Conservation (phyloP, 2,888 invertebrate species). For the Bruchidius siliquastri region DNA sequence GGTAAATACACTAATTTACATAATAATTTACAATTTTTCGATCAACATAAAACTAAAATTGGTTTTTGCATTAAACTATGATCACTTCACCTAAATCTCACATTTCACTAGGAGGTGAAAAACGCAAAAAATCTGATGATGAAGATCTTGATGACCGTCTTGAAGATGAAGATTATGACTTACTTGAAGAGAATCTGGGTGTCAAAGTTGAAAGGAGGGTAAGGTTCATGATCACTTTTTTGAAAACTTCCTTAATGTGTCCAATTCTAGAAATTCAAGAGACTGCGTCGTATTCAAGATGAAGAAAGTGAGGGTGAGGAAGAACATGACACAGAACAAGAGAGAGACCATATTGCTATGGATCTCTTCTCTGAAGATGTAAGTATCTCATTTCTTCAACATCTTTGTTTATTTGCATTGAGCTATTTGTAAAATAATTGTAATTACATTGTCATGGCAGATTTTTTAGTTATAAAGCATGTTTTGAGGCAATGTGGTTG, state of each 20-base stretch:
- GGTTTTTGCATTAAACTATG: not conserved
- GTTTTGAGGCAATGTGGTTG: too few relatives aligned
- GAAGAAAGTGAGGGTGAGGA: constrained; percentile 89
- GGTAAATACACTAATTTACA: too few relatives aligned
- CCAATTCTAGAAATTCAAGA: constrained; percentile 73
- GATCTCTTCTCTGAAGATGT: constrained; percentile 86
- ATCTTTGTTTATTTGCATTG: too few relatives aligned
- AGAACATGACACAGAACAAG: constrained; percentile 71
- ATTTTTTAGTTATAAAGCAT: too few relatives aligned
- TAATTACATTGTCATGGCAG: too few relatives aligned
- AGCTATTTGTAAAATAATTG: too few relatives aligned
- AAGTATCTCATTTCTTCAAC: constrained; percentile 45
- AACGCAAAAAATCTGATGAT: constrained; percentile 77
- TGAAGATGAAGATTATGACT: constrained; percentile 97
- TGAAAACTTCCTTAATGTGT: not conserved
- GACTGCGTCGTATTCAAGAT: constrained; percentile 77
- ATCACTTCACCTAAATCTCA: not conserved
- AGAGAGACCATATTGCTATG: constrained; percentile 84
- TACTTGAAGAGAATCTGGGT: constrained; percentile 96
- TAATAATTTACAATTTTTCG: not conserved
- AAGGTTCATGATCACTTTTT: constrained; percentile 34
- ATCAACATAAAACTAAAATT: too few relatives aligned
- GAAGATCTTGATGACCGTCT: constrained; percentile 85
- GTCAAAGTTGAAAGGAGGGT: constrained; percentile 86
- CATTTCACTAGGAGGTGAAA: constrained; percentile 54